Conservation (phyloP, 2,113 vertebrate species). For the Promerops cafer region DNA sequence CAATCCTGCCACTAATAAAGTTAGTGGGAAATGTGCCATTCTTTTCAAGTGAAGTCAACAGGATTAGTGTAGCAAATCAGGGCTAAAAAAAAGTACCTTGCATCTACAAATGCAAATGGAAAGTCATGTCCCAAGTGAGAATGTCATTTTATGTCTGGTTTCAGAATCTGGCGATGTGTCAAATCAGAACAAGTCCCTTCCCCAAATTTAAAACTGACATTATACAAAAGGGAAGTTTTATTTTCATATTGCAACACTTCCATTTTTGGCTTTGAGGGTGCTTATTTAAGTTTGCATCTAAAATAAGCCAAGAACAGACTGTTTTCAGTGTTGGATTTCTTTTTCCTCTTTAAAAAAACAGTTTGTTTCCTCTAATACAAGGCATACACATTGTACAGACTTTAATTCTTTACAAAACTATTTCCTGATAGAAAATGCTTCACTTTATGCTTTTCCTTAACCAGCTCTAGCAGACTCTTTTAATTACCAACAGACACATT, state of each 20-base stretch:
- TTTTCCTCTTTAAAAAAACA: neutral
- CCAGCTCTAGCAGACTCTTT: neutral
- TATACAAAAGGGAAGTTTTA: neutral
- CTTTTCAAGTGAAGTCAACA: slow-evolving; percentile 35
- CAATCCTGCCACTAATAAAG: slow-evolving; percentile 56
- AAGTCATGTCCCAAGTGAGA: neutral
- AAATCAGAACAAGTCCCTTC: neutral
- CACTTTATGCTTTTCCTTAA: neutral
- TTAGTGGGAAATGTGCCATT: slow-evolving; percentile 37
- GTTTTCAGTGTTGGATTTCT: neutral
- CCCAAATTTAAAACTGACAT: neutral
- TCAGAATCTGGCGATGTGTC: neutral
- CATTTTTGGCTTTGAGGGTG: neutral
- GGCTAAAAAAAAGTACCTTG: slow-evolving; percentile 4
- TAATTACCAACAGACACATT: neutral
- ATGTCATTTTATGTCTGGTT: neutral
- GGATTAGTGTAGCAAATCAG: slow-evolving; percentile 14
- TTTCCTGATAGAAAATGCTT: neutral
- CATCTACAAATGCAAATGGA: neutral
- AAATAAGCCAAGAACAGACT: neutral
- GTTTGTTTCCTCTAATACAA: neutral
- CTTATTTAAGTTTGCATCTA: neutral
- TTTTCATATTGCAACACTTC: neutral
- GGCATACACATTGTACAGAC: neutral
- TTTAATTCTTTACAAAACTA: neutral